Base-by-base conservation (phyloP, 2,888 invertebrate species). In the Mycalesis mineus region DNA sequence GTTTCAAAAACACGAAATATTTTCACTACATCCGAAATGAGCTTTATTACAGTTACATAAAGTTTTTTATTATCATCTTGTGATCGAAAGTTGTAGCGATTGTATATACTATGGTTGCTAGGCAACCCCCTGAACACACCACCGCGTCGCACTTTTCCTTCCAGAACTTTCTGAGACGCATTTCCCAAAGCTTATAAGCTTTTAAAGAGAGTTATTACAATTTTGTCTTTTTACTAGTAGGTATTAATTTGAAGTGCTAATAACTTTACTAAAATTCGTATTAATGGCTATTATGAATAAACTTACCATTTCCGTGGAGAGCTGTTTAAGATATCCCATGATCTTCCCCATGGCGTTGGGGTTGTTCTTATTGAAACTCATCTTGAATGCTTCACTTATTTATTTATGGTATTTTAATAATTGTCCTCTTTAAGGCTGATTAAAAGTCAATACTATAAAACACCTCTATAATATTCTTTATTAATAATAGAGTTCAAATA, bases 321-420 rank as follows among this genome's bases (percentile, higher is more conserved):
- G 80, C 77, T 90, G 89, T 71, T 83, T 85, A 64, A 90, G 78
- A 71, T 87, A 88, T 67, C 80, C 90, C 88, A 90, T 86, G 64
- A 90, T 80, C 73, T 90, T 90, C 80, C 84, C 90, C 84, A 90
- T 72, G 39, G 89, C 77, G 68, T 88, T 88, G 71, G 89, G 87
- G 73, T 88, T 89, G 67, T 89, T 86, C 77, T 88, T 89, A 72
- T 90, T 89, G 73, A 90, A 90, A 71, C 90, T 90, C 90, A 90
- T 90, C 76, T 83, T 88, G 80, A 71, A 66, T 58, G 62, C 62
- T 65, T 72, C 61, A 63, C 68, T 59, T 67, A 54, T 45, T 56
- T 58, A 62, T 72, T 14, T 22, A 4, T 22, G 2, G 5, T 7
- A 41, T 44, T 13, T 29, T 47, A 29, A 41, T 17, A 41, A 37